Percentiles rank a stretch among this genome's conserved stretches.
These are phyloP conservation scores for Perodicticus potto DNA, from an alignment of 2,797 vertebrate species.

Conservation along the genomic window DNA sequence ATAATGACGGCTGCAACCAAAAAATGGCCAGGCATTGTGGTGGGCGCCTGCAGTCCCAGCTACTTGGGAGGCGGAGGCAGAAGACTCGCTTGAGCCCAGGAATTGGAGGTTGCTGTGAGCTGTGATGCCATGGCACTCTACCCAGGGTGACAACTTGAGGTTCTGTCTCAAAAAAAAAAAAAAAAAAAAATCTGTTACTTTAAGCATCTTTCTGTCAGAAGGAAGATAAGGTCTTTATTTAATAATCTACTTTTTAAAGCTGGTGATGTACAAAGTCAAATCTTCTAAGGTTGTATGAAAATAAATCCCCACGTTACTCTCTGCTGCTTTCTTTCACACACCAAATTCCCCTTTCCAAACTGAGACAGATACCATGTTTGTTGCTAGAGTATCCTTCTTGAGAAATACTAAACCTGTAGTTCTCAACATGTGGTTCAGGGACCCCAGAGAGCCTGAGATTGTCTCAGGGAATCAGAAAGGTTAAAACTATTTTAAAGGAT, in stretches of 20 bases:
- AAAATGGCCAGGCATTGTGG: too few species aligned
- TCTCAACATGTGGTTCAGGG: not conserved
- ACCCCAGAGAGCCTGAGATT: not conserved
- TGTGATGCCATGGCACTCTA: too few species aligned
- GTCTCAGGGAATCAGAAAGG: not conserved
- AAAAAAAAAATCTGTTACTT: not conserved
- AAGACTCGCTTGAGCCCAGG: too few species aligned
- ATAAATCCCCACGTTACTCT: not conserved
- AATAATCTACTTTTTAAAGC: constrained; percentile 35
- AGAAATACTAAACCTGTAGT: not conserved
- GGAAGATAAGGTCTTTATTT: constrained; percentile 32
- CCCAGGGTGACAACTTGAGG: too few species aligned
- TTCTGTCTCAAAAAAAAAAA: too few species aligned
- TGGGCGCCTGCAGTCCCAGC: too few species aligned
- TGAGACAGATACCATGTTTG: not conserved
- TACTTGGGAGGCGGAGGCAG: too few species aligned
- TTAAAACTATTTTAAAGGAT: constrained; percentile 23
- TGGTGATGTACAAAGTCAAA: constrained; percentile 31
- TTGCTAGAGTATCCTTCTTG: not conserved
- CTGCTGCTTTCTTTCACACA: not conserved
- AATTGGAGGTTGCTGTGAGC: too few species aligned
- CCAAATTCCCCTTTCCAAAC: not conserved
- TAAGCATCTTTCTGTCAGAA: constrained; percentile 38
- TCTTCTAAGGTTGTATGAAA: constrained; percentile 40
- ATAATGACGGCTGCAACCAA: too few species aligned